Evolutionary conservation across 37 sponge, comb jelly and placozoan genomes (phyloP).

Genomic region (Lycopodina hypogea): DNA sequence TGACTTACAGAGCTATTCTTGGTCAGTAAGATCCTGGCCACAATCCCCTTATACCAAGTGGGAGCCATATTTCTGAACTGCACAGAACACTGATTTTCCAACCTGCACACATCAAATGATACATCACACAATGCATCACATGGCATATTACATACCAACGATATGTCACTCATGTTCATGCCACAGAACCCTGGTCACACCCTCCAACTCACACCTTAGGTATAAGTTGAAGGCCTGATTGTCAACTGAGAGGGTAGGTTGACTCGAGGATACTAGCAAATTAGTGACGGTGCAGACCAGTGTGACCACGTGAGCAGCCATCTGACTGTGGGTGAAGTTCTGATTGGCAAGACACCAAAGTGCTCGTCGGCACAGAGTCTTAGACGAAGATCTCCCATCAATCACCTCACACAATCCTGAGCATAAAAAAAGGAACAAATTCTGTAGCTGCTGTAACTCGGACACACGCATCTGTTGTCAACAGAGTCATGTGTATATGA

Average conservation of each 20-base stretch:
- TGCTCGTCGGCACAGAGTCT: constrained; percentile 11
- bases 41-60: constrained; percentile 7
- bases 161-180: background rate
- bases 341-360: constrained; percentile 45
- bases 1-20: background rate
- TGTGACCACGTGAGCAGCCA: background rate
- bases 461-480: no score
- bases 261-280: background rate
- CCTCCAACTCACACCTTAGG: background rate
- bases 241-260: background rate
- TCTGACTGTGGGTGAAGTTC: background rate
- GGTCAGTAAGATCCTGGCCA: background rate
- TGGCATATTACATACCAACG: background rate
- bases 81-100: constrained; percentile 7
- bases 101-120: background rate
- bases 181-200: background rate
- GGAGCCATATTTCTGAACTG: background rate
- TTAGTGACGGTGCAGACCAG: constrained; percentile 1
- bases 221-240: constrained; percentile 17
- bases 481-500: no score
- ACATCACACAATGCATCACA: background rate
- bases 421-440: no score
- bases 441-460: no score
- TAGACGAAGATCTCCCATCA: background rate
- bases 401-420: constrained; percentile 13